phyloP scores from a whole-genome alignment of 1,140 invertebrate species.

The Metopolophium dirhodum region DNA sequence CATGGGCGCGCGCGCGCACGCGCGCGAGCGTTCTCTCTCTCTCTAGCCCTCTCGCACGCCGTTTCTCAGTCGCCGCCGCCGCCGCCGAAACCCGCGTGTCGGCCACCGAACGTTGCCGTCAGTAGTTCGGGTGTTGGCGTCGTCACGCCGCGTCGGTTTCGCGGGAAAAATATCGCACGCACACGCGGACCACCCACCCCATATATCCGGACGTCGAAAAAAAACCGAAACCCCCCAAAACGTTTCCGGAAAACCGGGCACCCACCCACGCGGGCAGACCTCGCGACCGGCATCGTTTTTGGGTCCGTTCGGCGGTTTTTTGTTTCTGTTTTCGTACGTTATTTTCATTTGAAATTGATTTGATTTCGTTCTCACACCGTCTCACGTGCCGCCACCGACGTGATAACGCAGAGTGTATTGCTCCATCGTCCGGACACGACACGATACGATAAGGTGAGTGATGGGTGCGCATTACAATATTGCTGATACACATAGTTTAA shows the following conservation, averaged over 20 bases:
- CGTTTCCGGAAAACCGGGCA: neutral
- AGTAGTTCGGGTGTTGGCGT: constrained; percentile 43
- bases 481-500: neutral
- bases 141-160: neutral
- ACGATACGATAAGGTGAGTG: neutral
- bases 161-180: neutral
- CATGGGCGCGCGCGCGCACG: neutral
- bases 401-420: neutral
- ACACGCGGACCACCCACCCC: neutral
- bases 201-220: neutral
- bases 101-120: constrained; percentile 12
- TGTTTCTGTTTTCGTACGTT: neutral
- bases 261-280: neutral
- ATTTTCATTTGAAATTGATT: neutral
- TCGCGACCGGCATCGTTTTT: neutral
- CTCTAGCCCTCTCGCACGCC: no score
- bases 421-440: neutral
- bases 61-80: neutral
- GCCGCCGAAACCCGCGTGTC: constrained; percentile 23
- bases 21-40: neutral
- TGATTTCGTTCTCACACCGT: neutral
- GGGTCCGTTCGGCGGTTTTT: no score
- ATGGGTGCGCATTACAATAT: neutral
- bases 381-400: no score
- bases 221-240: neutral